Evolutionary conservation across 2,888 invertebrate species (phyloP), one percentile per base, ranked within the genome.

Genomic region (Aphelenchoides bicaudatus): DNA sequence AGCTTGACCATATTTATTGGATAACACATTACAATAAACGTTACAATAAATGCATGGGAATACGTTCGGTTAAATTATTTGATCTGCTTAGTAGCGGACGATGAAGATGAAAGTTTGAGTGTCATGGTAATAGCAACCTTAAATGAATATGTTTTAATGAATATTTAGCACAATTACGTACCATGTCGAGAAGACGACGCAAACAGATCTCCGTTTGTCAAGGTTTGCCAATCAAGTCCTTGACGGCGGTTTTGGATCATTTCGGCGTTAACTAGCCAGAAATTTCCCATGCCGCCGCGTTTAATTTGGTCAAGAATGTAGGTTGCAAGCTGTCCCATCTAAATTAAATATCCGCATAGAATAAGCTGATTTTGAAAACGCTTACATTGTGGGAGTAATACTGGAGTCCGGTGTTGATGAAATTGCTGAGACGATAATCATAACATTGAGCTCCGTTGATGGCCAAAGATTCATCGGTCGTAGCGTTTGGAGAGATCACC

Each of bases 201-300:
- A 55, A 68, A 68, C 19, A 68, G 46, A 23, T 62, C 62, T 8
- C 69, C 58, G 50, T 66, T 68, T 8, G 68, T 66, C 16, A 58
- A 46, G 3, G 68, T 62, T 51, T 68, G 68, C 68, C 68, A 68
- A 27, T 69, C 57, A 6, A 56, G 38, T 25, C 63, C 63, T 47
- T 68, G 68, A 4, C 56, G 49, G 23, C 49, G 54, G 8, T 56
- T 47, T 31, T 49, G 34, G 59, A 68, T 68, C 56, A 69, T 56
- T 50, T 68, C 65, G n/a, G 68, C 59, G 54, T 68, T 67, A 10
- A 68, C 68, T 31, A 68, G 58, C 66, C 68, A 68, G 3, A 27
- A 46, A 6, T 68, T 68, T 21, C 56, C 10, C 25, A 60, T 60
- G 28, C 63, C 59, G 23, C 49, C 56, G 19, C 61, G 53, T 19